phyloP scores from a whole-genome alignment of 2,797 vertebrate species.

The Siniperca undulata region DNA sequence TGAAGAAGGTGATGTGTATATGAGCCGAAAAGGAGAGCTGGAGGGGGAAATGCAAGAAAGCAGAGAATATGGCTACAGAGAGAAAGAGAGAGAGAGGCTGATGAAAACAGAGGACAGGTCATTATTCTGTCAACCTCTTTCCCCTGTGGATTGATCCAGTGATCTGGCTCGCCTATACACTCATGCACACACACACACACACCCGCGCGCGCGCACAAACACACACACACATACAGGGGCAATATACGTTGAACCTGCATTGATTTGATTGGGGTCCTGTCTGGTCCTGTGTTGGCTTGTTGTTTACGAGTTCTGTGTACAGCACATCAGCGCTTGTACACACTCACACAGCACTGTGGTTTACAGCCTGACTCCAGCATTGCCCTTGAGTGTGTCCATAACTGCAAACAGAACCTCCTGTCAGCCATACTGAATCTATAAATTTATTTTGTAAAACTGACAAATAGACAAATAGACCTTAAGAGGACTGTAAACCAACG shows the following conservation, averaged over 20 bases:
- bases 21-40: conserved; percentile 26
- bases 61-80: conserved; percentile 23
- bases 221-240: conserved; percentile 12
- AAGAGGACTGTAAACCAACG: conserved; percentile 10
- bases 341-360: conserved; percentile 25
- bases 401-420: conserved; percentile 27
- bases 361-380: conserved; percentile 45
- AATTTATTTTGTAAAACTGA: conserved; percentile 46
- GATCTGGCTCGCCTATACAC: conserved; percentile 11
- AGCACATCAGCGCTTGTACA: neutral
- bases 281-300: conserved; percentile 53
- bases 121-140: conserved; percentile 72
- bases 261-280: conserved; percentile 73
- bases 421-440: conserved; percentile 4
- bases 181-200: conserved; percentile 8
- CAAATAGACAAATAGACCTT: conserved; percentile 3
- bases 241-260: conserved; percentile 62
- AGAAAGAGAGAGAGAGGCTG: conserved; percentile 38
- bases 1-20: conserved; percentile 30
- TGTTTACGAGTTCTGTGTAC: conserved; percentile 68
- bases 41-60: conserved; percentile 9
- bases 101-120: conserved; percentile 64
- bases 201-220: conserved; percentile 21
- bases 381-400: conserved; percentile 51
- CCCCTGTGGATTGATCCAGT: conserved; percentile 62